Base-by-base conservation (phyloP, 1,140 invertebrate species). In the Ceratitis capitata region DNA sequence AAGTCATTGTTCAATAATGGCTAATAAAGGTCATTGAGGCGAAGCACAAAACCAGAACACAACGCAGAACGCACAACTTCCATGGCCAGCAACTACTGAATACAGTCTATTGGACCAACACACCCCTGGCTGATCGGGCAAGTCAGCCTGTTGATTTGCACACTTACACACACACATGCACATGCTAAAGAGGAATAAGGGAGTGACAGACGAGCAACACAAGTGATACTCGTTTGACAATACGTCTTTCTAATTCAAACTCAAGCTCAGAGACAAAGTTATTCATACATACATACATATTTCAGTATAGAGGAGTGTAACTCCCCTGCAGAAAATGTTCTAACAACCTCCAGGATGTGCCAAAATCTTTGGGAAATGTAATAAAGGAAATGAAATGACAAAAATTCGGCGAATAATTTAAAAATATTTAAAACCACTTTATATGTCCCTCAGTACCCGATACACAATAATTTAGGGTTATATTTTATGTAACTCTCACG, bases 1-100 rank as follows among this genome's bases (percentile, higher is more conserved):
- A 78, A 78, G 69, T 78, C 69, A 78, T 78, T 78, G 69, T 78
- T 78, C 69, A 78, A 78, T 78, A 78, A 78, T 78, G n/a, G 69
- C 69, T 78, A 78, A 78, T 78, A 78, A 78, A 78, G 69, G 69
- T 45, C 39, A 78, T 78, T 78, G 39, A 78, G 69, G 39, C 39
- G 39, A 69, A 29, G 29, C 42, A 45, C 39, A 78, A 19, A 78
- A 45, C n/a, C 35, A 29, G 29, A 78, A 45, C 39, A 78, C 12
- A 78, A 45, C n/a, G n/a, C n/a, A n/a, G n/a, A n/a, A n/a, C n/a
- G n/a, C n/a, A n/a, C n/a, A 32, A 78, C 69, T 78, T 45, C 39
- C 6, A 78, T 45, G 64, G 32, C 10, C 39, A 26, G 69, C 39
- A 45, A 26, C 69, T 78, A 78, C 45, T 78, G 69, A 39, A 35